phyloP scores from a whole-genome alignment of 2,113 vertebrate species.

The Oenanthe oenanthe region DNA sequence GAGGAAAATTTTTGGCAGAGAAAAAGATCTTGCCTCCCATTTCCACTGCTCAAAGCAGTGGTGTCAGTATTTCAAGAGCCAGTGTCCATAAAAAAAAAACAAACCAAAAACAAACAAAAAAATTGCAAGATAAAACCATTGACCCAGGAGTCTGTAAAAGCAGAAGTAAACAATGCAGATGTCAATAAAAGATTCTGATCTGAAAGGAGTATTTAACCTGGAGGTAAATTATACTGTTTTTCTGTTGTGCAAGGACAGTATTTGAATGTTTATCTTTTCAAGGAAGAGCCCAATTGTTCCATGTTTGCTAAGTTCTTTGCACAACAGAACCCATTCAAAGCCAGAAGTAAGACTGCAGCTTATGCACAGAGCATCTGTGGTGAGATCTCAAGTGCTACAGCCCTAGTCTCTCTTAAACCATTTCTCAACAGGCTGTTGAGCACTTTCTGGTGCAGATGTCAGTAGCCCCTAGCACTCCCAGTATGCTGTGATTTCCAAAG shows the following conservation, averaged over 20 bases:
- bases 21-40: conserved; percentile 43
- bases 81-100: not conserved
- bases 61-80: conserved; percentile 61
- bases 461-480: not conserved
- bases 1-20: conserved; percentile 58
- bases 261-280: not conserved
- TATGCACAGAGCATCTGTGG: rapidly evolving
- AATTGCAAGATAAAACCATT: conserved; percentile 45
- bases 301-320: not conserved
- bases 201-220: conserved; percentile 19
- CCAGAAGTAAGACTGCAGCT: not conserved
- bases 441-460: not conserved
- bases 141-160: conserved; percentile 46
- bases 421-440: not conserved
- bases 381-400: not conserved
- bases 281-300: not conserved
- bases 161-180: conserved; percentile 30
- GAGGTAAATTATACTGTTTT: not conserved
- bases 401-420: not conserved
- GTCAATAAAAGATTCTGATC: conserved; percentile 37
- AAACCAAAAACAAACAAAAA: too few relatives aligned
- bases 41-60: conserved; percentile 46
- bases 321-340: not conserved
- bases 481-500: not conserved
- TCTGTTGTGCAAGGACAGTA: not conserved